phyloP scores from a whole-genome alignment of 2,797 vertebrate species.

The Vespertilio murinus region DNA sequence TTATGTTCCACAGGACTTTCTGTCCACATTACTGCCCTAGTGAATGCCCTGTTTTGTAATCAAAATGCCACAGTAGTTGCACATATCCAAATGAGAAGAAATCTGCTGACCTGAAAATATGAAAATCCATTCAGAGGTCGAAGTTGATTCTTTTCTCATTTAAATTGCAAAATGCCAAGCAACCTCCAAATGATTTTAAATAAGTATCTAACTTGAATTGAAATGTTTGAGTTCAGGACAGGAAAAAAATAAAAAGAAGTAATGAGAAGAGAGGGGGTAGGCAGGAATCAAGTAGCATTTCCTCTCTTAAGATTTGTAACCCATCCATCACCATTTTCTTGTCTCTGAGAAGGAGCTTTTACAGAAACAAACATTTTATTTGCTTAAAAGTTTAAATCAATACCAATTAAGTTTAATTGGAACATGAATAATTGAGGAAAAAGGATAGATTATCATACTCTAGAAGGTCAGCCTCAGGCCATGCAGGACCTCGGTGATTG shows the following conservation, averaged over 20 bases:
- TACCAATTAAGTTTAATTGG: not conserved
- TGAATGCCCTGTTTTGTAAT: constrained; percentile 37
- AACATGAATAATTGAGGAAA: not conserved
- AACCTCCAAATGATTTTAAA: not conserved
- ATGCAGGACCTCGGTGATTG: not conserved
- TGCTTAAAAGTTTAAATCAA: constrained; percentile 27
- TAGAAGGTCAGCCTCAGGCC: not conserved
- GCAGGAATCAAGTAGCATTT: not conserved
- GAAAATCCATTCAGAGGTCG: not conserved
- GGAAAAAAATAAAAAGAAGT: not conserved
- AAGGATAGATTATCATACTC: not conserved
- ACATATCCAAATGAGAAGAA: constrained; percentile 9
- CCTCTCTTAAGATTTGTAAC: not conserved
- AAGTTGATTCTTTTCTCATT: not conserved
- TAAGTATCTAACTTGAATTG: not conserved
- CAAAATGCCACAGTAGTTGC: not conserved
- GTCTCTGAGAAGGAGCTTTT: not conserved
- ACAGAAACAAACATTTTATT: constrained; percentile 5
- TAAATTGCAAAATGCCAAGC: not conserved
- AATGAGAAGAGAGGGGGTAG: not conserved
- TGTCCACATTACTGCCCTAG: not conserved
- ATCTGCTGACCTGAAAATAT: not conserved
- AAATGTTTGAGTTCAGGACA: not conserved
- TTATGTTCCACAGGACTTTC: not conserved
- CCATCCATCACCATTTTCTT: not conserved